Base-by-base conservation (phyloP, 2,888 invertebrate genomes). In the Caenorhabditis afra region DNA sequence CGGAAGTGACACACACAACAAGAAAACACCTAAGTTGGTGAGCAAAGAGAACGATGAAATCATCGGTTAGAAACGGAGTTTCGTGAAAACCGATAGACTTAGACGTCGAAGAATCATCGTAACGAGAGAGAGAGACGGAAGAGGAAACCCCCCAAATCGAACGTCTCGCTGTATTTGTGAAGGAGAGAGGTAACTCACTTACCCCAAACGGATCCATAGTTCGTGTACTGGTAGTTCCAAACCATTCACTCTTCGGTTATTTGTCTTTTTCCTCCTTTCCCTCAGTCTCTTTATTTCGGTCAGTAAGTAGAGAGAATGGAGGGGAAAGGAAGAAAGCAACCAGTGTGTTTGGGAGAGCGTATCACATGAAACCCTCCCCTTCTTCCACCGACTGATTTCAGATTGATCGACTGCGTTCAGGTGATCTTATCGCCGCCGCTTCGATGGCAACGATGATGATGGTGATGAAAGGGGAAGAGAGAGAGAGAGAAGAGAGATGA, bases 141-240 rank as follows among this genome's bases (percentile, higher is more conserved):
- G n/a, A n/a, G n/a, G n/a, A n/a, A n/a, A n/a, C n/a, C n/a, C n/a
- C n/a, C n/a, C n/a, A n/a, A n/a, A n/a, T n/a, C n/a, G n/a, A n/a
- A n/a, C n/a, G n/a, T n/a, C n/a, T n/a, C n/a, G n/a, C n/a, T 18
- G 22, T 44, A 12, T 47, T 20, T 22, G n/a, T 68, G 22, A 35
- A 52, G 59, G 29, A 52, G 44, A 11, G 18, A 29, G 7, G 29
- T 16, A 52, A 7, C 23, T 12, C n/a, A 55, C 58, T 58, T 39
- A 73, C 73, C 73, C 20, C 20, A 20, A 12, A 73, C 64, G 23
- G 73, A 64, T 49, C 73, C 73, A 18, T 73, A 73, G 45, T 73
- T 73, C 18, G 73, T 73, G 37, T 73, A 73, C 20, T 70, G 61
- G 50, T 41, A 57, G 23, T 58, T 58, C 53, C 61, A 44, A 50